Evolutionary conservation across 1,140 invertebrate species (phyloP), one percentile per base, ranked within the genome.

Genomic region (Aricia agestis): DNA sequence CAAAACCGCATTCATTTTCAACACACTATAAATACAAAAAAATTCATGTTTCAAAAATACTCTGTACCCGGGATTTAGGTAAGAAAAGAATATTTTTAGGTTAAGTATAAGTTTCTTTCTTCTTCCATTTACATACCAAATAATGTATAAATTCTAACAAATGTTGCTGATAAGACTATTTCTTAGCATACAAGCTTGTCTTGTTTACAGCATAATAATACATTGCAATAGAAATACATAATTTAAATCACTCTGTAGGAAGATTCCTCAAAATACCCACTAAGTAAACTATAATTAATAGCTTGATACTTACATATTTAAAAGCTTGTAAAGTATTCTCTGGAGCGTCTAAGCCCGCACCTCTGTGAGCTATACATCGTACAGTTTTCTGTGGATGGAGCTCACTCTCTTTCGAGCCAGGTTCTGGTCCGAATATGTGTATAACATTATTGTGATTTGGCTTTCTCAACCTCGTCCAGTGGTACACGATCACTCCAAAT

Each of bases 251-350:
- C 25, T 25, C 3, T 25, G n/a, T n/a, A n/a, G n/a, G n/a, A n/a
- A n/a, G n/a, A 1, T 25, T 25, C 3, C 1, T 25, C 25, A 25
- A 25, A 25, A 25, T 25, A 25, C 25, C 25, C 25, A 42, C 41
- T 45, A 52, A 6, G 5, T 36, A 5, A 6, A 36, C 36, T 36
- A 9, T 36, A 6, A 45, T 17, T 52, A 52, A 9, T 13, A 52
- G 9, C 10, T 11, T 52, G 7, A 2, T 52, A 89, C 93, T 92
- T 90, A 95, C 95, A 89, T 94, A 93, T 92, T 93, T 93, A 79
- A 96, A 94, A 25, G 95, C 95, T 71, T 92, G 87, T 74, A 96
- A 81, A 72, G 94, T 96, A 82, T 96, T 96, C 86, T 96, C 95
- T 15, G 95, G 95, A 15, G 94, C 95, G 90, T 96, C 95, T 31